Evolutionary conservation across 2,888 invertebrate genomes (phyloP).

Genomic region (Lepidocyrtoides sp.): DNA sequence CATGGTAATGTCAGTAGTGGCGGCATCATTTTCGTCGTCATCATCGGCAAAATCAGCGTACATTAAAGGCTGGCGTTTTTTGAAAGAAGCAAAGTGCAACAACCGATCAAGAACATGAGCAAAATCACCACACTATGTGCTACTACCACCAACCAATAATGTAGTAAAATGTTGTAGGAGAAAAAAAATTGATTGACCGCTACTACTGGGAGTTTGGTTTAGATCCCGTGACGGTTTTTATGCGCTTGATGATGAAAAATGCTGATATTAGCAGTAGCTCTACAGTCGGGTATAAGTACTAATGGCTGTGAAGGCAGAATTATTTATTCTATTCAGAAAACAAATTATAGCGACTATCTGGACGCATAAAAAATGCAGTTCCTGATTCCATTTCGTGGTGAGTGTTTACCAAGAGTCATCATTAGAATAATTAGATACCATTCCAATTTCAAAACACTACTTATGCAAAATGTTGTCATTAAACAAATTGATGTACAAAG

Average conservation of each 20-base stretch:
- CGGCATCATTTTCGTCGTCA: no score
- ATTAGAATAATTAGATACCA: slow-evolving; percentile 37
- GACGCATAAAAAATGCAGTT: neutral
- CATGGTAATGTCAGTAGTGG: neutral
- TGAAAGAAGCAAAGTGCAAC: slow-evolving; percentile 67
- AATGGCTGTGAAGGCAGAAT: neutral
- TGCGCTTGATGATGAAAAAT: no score
- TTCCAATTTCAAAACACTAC: neutral
- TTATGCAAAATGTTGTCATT: neutral
- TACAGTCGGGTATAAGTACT: neutral
- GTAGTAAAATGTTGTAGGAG: neutral
- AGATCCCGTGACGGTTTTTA: slow-evolving; percentile 7
- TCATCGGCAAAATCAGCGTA: slow-evolving; percentile 32
- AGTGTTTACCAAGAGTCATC: slow-evolving; percentile 17
- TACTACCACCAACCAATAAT: neutral
- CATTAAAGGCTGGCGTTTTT: slow-evolving; percentile 47
- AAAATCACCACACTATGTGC: slow-evolving; percentile 44
- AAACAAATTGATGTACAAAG: neutral
- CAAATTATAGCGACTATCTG: slow-evolving; percentile 5
- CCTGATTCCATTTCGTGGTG: slow-evolving; percentile 9
- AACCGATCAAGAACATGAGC: slow-evolving; percentile 74
- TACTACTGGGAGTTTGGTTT: neutral
- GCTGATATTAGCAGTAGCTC: neutral
- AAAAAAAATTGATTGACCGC: slow-evolving; percentile 9
- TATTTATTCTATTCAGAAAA: slow-evolving; percentile 5